Base-by-base conservation (phyloP, 2,888 invertebrate species). In the Heteromyza rotundicornis region DNA sequence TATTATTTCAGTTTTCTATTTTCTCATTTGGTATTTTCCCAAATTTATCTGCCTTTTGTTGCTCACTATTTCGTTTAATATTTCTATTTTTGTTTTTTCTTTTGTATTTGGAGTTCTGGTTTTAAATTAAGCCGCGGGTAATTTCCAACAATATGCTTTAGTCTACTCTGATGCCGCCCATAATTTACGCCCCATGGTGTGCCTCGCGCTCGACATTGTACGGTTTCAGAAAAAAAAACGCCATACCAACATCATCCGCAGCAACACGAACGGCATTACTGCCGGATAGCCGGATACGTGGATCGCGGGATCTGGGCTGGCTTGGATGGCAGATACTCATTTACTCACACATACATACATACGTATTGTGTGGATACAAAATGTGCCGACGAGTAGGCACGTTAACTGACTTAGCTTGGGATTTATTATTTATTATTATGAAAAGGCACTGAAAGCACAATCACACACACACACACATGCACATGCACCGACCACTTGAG, bases 1-100 rank as follows among this genome's bases (percentile, higher is more conserved):
- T 72, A 75, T 74, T 74, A 69, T 74, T 75, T 76, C 69, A 72
- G 49, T 62, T 65, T 65, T 40, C 47, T 61, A 23, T 20, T 10
- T 12, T n/a, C 23, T n/a, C 17, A 8, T 55, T 55, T 55, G 16
- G 8, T 47, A 27, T 19, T 56, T 47, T 47, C 47, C 2, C 19
- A 8, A 2, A 5, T 47, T 20, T 17, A 61, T 61, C 57, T 47
- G 53, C 27, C 14, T 72, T 59, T 57, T 71, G 65, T 57, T 32
- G 61, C 10, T 17, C 36, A 22, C 44, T 59, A 62, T 74, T 52
- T 57, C 20, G 16, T 24, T 20, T 35, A 16, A 14, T 8, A 19
- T 50, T 51, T 36, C 52, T 58, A 7, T n/a, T 61, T 62, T 65
- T 68, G n/a, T 51, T 58, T 74, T 75, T 66, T 70, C 75, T 77